Conservation (phyloP, 2,888 invertebrate species). For the Drosophila macrothrix region DNA sequence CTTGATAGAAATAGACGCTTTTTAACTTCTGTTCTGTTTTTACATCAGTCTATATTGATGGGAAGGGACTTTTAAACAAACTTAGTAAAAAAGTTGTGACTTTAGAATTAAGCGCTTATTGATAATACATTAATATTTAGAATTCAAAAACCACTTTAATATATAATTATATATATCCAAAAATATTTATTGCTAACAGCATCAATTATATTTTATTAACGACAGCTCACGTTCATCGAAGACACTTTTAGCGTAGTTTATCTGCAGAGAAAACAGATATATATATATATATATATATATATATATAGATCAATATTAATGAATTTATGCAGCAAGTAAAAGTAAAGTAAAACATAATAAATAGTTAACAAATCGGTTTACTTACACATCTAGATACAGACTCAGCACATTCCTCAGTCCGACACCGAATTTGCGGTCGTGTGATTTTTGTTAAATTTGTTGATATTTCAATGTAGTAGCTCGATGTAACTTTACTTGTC, state of each 20-base stretch:
- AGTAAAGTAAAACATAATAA: constrained; percentile 3
- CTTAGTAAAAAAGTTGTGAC: background rate
- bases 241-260: constrained; percentile 94
- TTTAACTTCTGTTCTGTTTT: background rate
- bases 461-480: constrained; percentile 84
- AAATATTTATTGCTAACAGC: constrained; percentile 37
- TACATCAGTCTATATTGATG: background rate
- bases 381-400: constrained; percentile 85
- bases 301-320: background rate
- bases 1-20: background rate
- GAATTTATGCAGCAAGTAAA: background rate
- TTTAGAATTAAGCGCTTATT: background rate
- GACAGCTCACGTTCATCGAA: constrained; percentile 90
- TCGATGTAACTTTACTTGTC: constrained; percentile 68
- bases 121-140: constrained; percentile 11
- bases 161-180: constrained; percentile 11
- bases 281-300: background rate
- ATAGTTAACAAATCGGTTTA: constrained; percentile 19
- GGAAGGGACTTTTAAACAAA: background rate
- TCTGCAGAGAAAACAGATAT: constrained; percentile 86
- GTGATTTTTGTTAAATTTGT: constrained; percentile 86
- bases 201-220: constrained; percentile 50
- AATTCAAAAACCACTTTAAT: constrained; percentile 9
- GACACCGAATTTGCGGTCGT: constrained; percentile 90
- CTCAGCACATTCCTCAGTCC: constrained; percentile 88